Conservation (phyloP, 1,140 invertebrate genomes). For the Orchesella cincta region DNA sequence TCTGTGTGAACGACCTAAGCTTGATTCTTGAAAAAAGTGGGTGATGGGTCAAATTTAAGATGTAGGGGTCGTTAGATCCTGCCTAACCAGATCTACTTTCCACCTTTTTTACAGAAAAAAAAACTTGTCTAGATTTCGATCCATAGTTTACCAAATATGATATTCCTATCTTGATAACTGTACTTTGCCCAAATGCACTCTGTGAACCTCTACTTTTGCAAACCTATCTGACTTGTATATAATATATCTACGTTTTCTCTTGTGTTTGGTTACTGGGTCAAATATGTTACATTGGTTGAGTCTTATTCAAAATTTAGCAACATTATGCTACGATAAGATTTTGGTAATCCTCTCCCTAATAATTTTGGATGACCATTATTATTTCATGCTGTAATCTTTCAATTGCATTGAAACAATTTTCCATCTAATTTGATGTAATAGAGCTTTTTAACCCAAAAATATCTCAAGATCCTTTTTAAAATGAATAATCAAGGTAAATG, state of each 20-base stretch:
- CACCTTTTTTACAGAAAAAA: constrained; percentile 36
- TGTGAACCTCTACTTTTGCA: not conserved
- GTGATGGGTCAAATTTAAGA: constrained; percentile 47
- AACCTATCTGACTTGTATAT: not conserved
- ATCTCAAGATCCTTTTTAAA: too few relatives aligned
- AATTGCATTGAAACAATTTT: too few relatives aligned
- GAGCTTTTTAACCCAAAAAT: too few relatives aligned
- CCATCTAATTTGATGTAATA: too few relatives aligned
- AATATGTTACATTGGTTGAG: not conserved
- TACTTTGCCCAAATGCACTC: constrained; percentile 12
- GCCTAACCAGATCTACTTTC: constrained; percentile 48
- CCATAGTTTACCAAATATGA: constrained; percentile 12
- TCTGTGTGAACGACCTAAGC: constrained; percentile 25
- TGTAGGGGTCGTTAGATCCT: constrained; percentile 45
- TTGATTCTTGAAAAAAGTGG: constrained; percentile 29
- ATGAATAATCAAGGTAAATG: too few relatives aligned
- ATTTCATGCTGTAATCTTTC: too few relatives aligned
- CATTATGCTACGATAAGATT: too few relatives aligned
- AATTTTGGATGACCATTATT: too few relatives aligned
- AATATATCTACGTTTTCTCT: not conserved
- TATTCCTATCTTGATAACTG: constrained; percentile 19
- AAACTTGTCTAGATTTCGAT: constrained; percentile 24
- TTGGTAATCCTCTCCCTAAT: too few relatives aligned
- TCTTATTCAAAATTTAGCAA: too few relatives aligned
- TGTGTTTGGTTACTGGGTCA: constrained; percentile 20